Percentiles rank a stretch among this genome's conserved stretches.
These are phyloP conservation scores for Stictonetta naevosa DNA, from an alignment of 2,113 vertebrate species.

Conservation along the genomic window DNA sequence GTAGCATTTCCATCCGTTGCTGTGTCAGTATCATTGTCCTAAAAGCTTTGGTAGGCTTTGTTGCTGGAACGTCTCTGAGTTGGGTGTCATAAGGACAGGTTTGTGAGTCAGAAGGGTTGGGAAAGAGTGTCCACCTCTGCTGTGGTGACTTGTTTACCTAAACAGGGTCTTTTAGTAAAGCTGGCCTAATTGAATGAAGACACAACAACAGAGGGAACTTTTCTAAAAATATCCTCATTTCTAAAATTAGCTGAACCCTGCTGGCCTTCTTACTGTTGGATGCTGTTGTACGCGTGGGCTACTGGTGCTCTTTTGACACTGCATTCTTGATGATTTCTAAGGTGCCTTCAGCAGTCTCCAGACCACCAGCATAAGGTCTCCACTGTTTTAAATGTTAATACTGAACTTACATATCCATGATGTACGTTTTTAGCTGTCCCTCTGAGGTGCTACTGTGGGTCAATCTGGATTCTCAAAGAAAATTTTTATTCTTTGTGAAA, in stretches of 20 bases:
- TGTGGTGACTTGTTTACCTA: neutral
- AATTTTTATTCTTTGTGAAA: neutral
- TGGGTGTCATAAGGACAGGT: neutral
- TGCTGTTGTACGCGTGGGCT: neutral
- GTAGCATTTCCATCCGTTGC: neutral
- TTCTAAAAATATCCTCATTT: constrained; percentile 26
- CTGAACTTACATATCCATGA: neutral
- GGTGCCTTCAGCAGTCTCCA: neutral
- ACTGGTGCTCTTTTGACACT: neutral
- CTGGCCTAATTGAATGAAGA: neutral
- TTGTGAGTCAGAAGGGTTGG: neutral
- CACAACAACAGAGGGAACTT: neutral
- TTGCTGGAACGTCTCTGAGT: neutral
- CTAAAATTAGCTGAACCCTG: neutral
- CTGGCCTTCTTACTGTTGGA: neutral
- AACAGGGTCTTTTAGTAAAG: neutral
- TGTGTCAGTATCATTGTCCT: neutral
- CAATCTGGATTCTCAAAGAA: neutral
- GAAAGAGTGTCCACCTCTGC: neutral
- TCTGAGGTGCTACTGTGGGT: neutral
- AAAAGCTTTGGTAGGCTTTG: neutral
- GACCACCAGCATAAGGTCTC: neutral
- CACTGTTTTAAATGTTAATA: neutral
- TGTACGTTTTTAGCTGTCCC: neutral
- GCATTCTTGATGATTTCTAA: neutral